Percentiles rank a stretch among this genome's conserved stretches.
Evolutionary conservation across 2,888 invertebrate species (phyloP).

Genomic region (Drosophila siamana): DNA sequence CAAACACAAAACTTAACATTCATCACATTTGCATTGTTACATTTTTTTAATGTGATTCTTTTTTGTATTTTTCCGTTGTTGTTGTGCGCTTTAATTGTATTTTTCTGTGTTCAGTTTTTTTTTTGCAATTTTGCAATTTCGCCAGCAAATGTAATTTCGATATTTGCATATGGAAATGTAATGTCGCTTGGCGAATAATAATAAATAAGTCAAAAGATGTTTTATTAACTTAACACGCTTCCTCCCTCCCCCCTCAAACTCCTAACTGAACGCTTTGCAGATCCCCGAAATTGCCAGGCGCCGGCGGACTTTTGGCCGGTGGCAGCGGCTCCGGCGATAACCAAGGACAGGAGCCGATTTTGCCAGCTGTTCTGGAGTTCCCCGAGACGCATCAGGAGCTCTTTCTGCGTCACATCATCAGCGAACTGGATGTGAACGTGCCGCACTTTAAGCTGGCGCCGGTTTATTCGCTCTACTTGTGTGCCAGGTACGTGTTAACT

Average conservation of each 20-base stretch:
- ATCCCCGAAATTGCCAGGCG: conserved; percentile 81
- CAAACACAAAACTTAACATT: too few relatives aligned
- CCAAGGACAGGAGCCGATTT: conserved; percentile 93
- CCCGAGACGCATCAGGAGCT: conserved; percentile 97
- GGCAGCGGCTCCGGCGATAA: conserved; percentile 79
- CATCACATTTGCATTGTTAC: conserved; percentile 22
- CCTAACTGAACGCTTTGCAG: conserved; percentile 50
- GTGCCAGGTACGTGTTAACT: conserved; percentile 88
- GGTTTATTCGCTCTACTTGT: conserved; percentile 97
- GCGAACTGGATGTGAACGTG: conserved; percentile 94
- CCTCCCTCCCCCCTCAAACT: not conserved
- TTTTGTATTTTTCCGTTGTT: not conserved
- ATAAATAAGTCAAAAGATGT: conserved; percentile 17
- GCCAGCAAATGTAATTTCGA: conserved; percentile 1
- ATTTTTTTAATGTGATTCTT: conserved; percentile 14
- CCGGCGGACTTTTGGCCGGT: conserved; percentile 64
- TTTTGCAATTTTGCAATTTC: conserved; percentile 27
- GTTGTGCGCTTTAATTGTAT: conserved; percentile 47
- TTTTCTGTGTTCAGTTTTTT: conserved; percentile 28
- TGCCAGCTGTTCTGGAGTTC: conserved; percentile 97
- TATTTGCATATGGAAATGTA: conserved; percentile 19
- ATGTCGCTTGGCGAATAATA: conserved; percentile 21
- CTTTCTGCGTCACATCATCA: conserved; percentile 94
- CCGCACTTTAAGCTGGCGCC: conserved; percentile 98
- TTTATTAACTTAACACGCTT: conserved; percentile 22